A percentile compares a stretch with the other conserved stretches of the same genome.
Evolutionary conservation across 1,140 invertebrate genomes (phyloP).

Genomic region (Manduca sexta): DNA sequence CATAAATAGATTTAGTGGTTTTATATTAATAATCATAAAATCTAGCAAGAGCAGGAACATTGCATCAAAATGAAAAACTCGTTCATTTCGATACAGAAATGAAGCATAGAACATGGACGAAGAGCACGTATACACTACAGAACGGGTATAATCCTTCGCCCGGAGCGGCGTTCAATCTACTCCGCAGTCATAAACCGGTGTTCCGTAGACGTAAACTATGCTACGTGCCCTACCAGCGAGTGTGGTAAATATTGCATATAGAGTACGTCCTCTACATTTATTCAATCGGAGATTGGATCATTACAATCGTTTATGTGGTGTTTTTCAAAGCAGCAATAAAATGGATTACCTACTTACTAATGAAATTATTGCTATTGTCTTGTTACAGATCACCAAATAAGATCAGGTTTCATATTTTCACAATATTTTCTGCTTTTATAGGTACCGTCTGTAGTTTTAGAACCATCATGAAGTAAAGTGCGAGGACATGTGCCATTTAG

Average conservation of each 20-base stretch:
- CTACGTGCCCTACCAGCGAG: slow-evolving; percentile 22
- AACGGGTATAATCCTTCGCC: slow-evolving; percentile 23
- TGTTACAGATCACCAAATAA: no score
- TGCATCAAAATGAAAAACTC: slow-evolving; percentile 16
- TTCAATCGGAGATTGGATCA: not conserved
- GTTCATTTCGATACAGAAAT: slow-evolving; percentile 12
- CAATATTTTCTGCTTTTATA: no score
- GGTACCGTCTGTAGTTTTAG: no score
- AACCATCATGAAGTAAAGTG: no score
- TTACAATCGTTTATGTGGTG: no score
- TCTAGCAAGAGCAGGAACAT: not conserved
- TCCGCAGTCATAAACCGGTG: slow-evolving; percentile 32
- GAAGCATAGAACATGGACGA: slow-evolving; percentile 14
- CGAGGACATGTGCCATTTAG: no score
- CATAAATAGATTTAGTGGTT: no score
- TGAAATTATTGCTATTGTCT: no score
- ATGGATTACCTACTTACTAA: no score
- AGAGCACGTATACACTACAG: slow-evolving; percentile 15
- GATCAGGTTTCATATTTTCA: no score
- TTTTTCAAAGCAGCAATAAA: no score
- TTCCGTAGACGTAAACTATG: slow-evolving; percentile 28
- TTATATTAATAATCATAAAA: no score
- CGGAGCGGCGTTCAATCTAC: slow-evolving; percentile 32
- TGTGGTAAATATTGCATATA: slow-evolving; percentile 7
- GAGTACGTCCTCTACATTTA: not conserved